Evolutionary conservation across 1,140 invertebrate species (phyloP).

Genomic region (Procambarus clarkii): DNA sequence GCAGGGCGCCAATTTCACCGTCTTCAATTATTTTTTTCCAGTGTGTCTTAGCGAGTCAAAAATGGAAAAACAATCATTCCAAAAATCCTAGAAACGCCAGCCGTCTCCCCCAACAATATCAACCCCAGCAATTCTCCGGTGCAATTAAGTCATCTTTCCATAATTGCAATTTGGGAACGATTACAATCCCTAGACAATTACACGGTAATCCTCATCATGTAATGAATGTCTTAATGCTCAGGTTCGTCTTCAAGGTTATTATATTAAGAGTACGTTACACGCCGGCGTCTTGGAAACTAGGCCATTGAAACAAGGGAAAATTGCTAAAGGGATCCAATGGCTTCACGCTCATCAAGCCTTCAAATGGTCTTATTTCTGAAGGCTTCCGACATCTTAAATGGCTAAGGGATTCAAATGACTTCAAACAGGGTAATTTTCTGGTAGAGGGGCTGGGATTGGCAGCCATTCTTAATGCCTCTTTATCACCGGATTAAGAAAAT

Average conservation of each 20-base stretch:
- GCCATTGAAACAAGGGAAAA: no score
- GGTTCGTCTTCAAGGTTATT: not conserved
- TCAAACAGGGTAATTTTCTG: not conserved
- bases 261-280: no score
- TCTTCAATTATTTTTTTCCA: no score
- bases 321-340: no score
- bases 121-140: not conserved
- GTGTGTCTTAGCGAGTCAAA: no score
- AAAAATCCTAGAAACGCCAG: not conserved
- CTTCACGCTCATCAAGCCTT: no score
- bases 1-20: no score
- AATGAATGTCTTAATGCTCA: not conserved
- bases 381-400: no score
- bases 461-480: not conserved
- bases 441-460: not conserved
- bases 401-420: not conserved
- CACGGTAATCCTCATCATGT: not conserved
- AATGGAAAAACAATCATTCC: not conserved
- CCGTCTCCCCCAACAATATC: not conserved
- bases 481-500: conserved; percentile 4
- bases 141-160: conserved; percentile 1
- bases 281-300: no score
- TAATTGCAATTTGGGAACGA: not conserved
- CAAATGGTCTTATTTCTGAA: no score
- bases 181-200: not conserved